Evolutionary conservation across 2,113 vertebrate species (phyloP), one percentile per base, ranked within the genome.

Genomic region (Cinclus mexicanus): DNA sequence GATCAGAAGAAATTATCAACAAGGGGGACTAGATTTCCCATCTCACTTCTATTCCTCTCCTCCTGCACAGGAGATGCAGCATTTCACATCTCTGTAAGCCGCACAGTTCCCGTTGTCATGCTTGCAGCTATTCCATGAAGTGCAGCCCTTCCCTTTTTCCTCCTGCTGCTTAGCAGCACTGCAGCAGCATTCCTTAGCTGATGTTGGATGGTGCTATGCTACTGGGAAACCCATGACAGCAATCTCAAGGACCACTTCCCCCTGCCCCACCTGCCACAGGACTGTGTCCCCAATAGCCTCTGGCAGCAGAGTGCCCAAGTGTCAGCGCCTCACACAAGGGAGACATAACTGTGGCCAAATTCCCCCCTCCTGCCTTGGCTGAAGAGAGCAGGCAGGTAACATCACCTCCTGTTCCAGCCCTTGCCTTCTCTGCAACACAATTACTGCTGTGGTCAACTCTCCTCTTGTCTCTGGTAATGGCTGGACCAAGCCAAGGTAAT

Each of bases 321-420:
- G 41, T 33, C 10, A 11, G 19, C 0, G 0, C 46, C 21, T 18
- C 2, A 1, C 0, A 0, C 52, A 42, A 39, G 33, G 22, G 12
- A 89, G 12, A 39, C 29, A 5, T 2, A 64, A 60, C 22, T 28
- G 29, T 22, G 64, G 12, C 39, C 2, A 2, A 42, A 61, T 33
- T 50, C 8, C 31, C 14, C 3, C 3, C 17, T 56, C 57, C 55
- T 14, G 6, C 31, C 31, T 37, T 19, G 21, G 37, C 37, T 57
- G 49, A 47, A 53, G 37, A 24, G 10, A 87, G 46, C 50, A 89
- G 72, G 59, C 23, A 77, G 47, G 59, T n/a, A 52, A 49, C 8
- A 26, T 26, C 74, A 75, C 31, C 53, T 90, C 47, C 46, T 35
- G 20, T 24, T 44, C 59, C 44, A 71, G 49, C 28, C 64, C 6